Conservation (phyloP, 2,797 vertebrate genomes). For the Crenichthys baileyi region DNA sequence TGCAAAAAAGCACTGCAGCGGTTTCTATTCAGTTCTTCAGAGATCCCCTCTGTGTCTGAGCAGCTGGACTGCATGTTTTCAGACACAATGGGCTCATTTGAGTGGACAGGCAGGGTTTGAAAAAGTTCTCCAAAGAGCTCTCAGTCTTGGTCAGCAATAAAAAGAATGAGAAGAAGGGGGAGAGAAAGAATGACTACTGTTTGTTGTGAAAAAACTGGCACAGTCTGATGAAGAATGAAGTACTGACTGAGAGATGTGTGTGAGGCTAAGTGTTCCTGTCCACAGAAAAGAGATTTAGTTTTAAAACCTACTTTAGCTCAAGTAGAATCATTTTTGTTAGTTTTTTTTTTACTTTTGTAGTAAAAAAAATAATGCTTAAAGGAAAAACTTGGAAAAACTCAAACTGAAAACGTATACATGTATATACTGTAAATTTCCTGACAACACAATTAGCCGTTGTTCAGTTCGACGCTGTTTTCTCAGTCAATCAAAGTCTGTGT, state of each 20-base stretch:
- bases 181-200: conserved; percentile 61
- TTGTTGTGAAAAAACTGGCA: conserved; percentile 52
- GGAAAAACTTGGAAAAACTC: background rate
- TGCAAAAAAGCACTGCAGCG: conserved; percentile 54
- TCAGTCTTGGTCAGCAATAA: conserved; percentile 59
- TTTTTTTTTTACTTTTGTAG: background rate
- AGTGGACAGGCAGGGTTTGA: conserved; percentile 62
- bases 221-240: conserved; percentile 59
- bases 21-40: conserved; percentile 42
- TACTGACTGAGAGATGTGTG: conserved; percentile 58
- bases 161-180: conserved; percentile 57
- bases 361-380: background rate
- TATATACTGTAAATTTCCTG: background rate
- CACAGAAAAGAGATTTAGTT: conserved; percentile 32
- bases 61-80: conserved; percentile 52
- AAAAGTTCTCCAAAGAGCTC: conserved; percentile 53
- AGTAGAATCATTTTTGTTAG: background rate
- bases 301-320: background rate
- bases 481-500: background rate
- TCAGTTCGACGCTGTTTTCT: background rate
- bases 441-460: background rate
- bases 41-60: conserved; percentile 38
- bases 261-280: conserved; percentile 39
- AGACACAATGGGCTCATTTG: conserved; percentile 74
- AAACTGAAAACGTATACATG: background rate